Conservation (phyloP, 2,797 vertebrate genomes). For the Sebastes steindachneri region DNA sequence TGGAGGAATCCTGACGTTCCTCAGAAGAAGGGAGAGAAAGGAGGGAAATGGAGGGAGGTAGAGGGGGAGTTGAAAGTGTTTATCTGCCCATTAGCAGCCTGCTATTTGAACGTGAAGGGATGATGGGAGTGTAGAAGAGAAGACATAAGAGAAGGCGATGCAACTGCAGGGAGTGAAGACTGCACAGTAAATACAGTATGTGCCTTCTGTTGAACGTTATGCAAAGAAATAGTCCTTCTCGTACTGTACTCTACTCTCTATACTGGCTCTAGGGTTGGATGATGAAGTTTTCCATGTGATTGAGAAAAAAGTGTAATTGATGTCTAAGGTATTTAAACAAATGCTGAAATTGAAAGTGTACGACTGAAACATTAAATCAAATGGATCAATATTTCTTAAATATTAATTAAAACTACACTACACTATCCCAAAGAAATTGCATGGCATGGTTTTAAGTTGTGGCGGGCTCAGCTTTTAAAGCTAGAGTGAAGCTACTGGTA, state of each 20-base stretch:
- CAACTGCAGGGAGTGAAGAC: neutral
- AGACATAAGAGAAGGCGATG: neutral
- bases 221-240: neutral
- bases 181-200: neutral
- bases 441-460: too few relatives aligned
- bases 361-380: neutral
- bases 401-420: too few relatives aligned
- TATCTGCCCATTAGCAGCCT: constrained; percentile 42
- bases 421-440: too few relatives aligned
- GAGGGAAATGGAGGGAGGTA: neutral
- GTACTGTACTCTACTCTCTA: neutral
- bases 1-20: constrained; percentile 15
- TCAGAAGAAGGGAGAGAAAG: neutral
- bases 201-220: neutral
- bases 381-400: neutral
- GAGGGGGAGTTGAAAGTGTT: constrained; percentile 10
- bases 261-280: neutral
- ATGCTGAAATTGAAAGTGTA: neutral
- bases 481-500: too few relatives aligned
- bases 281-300: neutral
- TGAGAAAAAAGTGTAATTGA: too few relatives aligned
- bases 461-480: too few relatives aligned
- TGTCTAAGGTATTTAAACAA: too few relatives aligned
- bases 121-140: neutral
- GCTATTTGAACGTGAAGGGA: constrained; percentile 30